Evolutionary conservation across 2,113 vertebrate genomes (phyloP).

Genomic region (Leptosomus discolor): DNA sequence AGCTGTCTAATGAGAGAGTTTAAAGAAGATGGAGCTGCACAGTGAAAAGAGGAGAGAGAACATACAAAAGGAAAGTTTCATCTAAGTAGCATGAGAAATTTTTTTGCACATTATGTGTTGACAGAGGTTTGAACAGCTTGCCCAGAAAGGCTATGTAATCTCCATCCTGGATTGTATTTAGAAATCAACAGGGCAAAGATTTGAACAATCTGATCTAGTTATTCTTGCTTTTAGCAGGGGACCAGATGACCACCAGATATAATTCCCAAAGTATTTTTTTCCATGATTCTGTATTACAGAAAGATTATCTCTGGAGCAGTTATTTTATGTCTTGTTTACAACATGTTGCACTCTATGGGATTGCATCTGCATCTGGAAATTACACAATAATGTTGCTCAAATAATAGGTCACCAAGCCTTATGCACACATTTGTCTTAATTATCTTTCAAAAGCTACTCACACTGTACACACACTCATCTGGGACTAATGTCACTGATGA

Average conservation of each 20-base stretch:
- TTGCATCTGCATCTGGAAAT: background rate
- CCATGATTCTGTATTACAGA: background rate
- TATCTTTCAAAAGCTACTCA: background rate
- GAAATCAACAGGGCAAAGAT: background rate
- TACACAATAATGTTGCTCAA: background rate
- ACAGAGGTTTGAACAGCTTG: background rate
- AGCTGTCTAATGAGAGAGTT: background rate
- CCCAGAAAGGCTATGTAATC: background rate
- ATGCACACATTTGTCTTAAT: background rate
- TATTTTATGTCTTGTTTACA: background rate
- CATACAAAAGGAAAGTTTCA: background rate
- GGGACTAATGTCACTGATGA: background rate
- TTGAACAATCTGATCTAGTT: background rate
- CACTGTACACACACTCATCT: background rate
- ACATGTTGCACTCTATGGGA: background rate
- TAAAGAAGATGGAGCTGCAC: background rate
- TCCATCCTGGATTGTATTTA: background rate
- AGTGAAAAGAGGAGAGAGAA: background rate
- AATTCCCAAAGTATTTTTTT: background rate
- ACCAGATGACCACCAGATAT: background rate
- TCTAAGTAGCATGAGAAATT: background rate
- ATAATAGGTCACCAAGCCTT: background rate
- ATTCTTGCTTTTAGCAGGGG: accelerated
- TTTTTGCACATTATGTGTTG: background rate
- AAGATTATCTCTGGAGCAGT: accelerated